Evolutionary conservation across 1,140 invertebrate genomes (phyloP), one percentile per base, ranked within the genome.

Genomic region (Triops cancriformis): DNA sequence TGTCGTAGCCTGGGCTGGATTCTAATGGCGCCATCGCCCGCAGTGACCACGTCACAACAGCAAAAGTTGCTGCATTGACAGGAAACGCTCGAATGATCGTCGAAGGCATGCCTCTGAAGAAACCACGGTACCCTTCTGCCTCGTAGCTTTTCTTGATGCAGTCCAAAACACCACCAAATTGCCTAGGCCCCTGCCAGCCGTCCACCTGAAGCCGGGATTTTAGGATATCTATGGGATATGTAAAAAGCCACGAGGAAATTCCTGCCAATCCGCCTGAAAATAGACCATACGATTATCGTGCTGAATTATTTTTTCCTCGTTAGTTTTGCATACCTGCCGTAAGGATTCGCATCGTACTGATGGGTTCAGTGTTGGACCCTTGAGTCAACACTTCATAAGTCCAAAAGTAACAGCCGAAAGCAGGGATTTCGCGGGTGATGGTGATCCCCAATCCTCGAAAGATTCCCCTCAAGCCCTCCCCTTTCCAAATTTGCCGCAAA

Each of bases 61-160:
- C 88, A 83, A 97, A 97, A 42, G 93, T 95, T 1, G 92, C 93
- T 0, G 94, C 95, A 82, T 97, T 98, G n/a, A 92, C 92, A 0
- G 95, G 94, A 85, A 97, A 97, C 0, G 95, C 94, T 72, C 95
- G 87, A 42, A 96, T 83, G 18, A 94, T 83, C 0, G 94, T 92
- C 0, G 94, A 92, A 12, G 87, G 88, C 0, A 96, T 82, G 0
- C 94, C 94, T 12, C 90, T 85, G 26, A 88, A 87, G 77, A 96
- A 86, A 78, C 90, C 91, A 0, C 81, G 79, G 77, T 88, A 86
- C 0, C 94, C 94, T 82, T 95, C 93, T 0, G 83, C 82, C 28
- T 83, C 84, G 31, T 92, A 85, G 37, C 92, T 93, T 81, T 91
- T 87, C 18, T 85, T 83, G 2, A 91, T 85, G 82, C 94, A 96